Base-by-base conservation (phyloP, 2,113 vertebrate species). In the Callopanchax toddi region DNA sequence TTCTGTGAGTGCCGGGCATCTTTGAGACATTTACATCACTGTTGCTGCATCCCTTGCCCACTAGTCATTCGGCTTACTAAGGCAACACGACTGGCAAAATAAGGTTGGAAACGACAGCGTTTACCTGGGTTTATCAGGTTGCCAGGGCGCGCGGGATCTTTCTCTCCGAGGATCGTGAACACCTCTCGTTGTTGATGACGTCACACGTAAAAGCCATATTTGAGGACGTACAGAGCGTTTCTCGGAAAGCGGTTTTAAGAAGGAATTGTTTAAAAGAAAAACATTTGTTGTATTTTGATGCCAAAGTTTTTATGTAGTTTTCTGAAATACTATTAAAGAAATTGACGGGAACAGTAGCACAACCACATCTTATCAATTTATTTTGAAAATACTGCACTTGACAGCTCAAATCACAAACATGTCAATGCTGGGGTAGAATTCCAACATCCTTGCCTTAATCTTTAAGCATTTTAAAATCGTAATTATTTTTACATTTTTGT, bases 161-260 rank as follows among this genome's bases (percentile, higher is more conserved):
- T 90, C 90, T 91, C 88, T 92, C 91, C 90, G 89, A 91, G 86
- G 89, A 93, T 91, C 92, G 87, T 92, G 91, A 93, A 92, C 91
- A 91, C 87, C 89, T 92, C 89, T 91, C 86, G 91, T 86, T 82
- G 86, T 86, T 77, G 69, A 13, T 93, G 89, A 92, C 92, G 92
- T 92, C 87, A 93, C 72, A 37, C 91, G 92, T 84, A 82, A 62
- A n/a, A 66, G 71, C 70, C 77, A 80, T 67, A 71, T 78, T 80
- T 16, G 57, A 66, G 58, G 42, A 90, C 91, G 88, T 89, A 80
- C 78, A 58, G 62, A 42, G 43, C 53, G 73, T 52, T 69, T 62
- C 44, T 32, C 29, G 29, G 29, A 32, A 6, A 32, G 7, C 26
- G 29, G 29, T 29, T 29, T 29, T 29, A 29, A 32, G 29, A 9